These are phyloP conservation scores for Calephelis virginiensis DNA, from an alignment of 1,140 invertebrate genomes.

Conservation along the genomic window DNA sequence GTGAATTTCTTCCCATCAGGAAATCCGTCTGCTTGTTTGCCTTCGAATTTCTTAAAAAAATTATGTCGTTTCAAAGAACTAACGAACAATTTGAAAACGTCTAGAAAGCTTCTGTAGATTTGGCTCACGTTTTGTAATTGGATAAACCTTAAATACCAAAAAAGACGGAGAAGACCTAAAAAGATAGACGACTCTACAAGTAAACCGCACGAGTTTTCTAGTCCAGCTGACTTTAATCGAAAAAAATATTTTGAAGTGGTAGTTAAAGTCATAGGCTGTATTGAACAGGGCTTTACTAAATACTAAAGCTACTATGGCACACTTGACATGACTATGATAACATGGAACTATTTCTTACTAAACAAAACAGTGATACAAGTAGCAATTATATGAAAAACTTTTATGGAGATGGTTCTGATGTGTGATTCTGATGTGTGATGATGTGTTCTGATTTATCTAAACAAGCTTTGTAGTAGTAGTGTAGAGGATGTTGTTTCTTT, in stretches of 20 bases:
- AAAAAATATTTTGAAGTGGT: not conserved
- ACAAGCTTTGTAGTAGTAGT: no score
- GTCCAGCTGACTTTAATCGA: constrained; percentile 1
- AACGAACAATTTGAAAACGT: no score
- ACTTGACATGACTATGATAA: not conserved
- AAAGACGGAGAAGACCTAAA: not conserved
- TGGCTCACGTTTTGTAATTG: no score
- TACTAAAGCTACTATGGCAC: not conserved
- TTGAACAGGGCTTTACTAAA: not conserved
- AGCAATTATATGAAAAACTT: not conserved
- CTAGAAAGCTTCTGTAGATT: no score
- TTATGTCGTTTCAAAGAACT: no score
- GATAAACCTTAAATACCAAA: no score
- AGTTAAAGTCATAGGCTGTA: not conserved
- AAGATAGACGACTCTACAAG: no score
- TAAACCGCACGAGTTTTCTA: not conserved
- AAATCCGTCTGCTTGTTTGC: no score
- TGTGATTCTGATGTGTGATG: no score
- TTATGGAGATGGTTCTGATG: not conserved
- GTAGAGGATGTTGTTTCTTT: not conserved
- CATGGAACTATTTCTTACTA: not conserved
- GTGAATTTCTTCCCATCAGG: no score
- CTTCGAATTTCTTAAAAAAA: no score
- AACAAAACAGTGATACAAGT: not conserved
- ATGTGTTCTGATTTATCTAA: not conserved